Conservation (phyloP, 2,113 vertebrate genomes). For the Motacilla alba region DNA sequence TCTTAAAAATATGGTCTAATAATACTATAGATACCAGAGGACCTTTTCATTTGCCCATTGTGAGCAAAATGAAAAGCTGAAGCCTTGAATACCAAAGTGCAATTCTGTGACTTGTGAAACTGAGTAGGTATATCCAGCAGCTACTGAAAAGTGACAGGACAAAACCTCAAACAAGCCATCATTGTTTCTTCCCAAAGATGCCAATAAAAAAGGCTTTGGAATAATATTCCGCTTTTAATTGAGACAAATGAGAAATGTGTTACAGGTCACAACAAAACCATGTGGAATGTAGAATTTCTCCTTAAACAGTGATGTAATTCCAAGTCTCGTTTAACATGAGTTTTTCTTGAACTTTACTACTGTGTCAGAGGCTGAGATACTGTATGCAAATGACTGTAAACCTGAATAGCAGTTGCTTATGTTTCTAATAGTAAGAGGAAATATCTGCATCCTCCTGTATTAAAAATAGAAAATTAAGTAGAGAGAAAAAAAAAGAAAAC, state of each 20-base stretch:
- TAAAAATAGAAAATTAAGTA: background rate
- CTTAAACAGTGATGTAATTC: background rate
- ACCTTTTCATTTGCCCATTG: background rate
- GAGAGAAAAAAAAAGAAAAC: background rate
- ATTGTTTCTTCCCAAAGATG: background rate
- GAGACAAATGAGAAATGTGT: conserved; percentile 6
- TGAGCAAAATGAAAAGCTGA: background rate
- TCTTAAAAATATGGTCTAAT: background rate
- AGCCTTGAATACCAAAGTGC: background rate
- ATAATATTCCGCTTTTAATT: conserved; percentile 6
- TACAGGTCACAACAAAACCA: background rate
- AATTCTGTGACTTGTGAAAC: background rate
- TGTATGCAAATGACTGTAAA: background rate
- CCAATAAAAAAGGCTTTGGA: background rate
- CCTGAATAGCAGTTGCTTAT: background rate
- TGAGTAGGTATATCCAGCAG: background rate
- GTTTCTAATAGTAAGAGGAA: background rate
- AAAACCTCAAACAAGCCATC: background rate
- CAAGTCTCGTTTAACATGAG: background rate
- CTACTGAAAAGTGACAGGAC: background rate
- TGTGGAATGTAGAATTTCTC: background rate
- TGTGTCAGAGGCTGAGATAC: background rate
- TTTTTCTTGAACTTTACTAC: background rate
- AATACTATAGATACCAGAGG: background rate
- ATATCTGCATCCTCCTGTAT: background rate